Base-by-base conservation (phyloP, 2,113 vertebrate genomes). In the Nanger granti region DNA sequence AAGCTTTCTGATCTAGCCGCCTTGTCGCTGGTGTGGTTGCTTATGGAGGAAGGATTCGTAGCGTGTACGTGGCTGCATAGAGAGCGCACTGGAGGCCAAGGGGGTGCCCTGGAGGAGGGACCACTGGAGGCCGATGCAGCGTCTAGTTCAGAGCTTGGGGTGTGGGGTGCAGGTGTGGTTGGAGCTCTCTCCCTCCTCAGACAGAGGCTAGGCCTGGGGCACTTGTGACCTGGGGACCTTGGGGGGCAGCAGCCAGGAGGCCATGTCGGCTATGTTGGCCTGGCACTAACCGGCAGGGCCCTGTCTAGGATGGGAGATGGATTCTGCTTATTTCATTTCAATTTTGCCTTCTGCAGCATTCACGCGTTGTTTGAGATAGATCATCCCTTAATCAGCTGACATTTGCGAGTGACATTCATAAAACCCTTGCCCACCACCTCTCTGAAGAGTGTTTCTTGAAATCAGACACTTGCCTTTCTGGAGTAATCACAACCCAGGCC, bases 321-420 rank as follows among this genome's bases (percentile, higher is more conserved):
- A 97, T 95, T 97, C 91, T 24, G 60, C 73, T 96, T 92, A 88
- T 97, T n/a, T 97, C 80, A 95, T 97, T 88, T 96, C 93, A 86
- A 0, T 96, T 86, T 94, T 85, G 88, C 69, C 69, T 88, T 96
- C 87, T 96, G 90, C 14, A 22, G 93, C 73, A 66, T 96, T 96
- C 85, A 0, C 0, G 20, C 31, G 76, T 92, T 93, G 91, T 52
- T 17, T 91, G 91, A 95, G 47, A 94, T 98, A 97, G 93, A 97
- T 95, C 26, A 52, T 79, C 0, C 1, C 64, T 94, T 97, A 95
- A 89, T 95, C 93, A 73, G 73, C 37, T 96, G 96, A 3, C 76
- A 26, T 89, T 97, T 88, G 95, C 84, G 69, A 97, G 84, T 86
- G 93, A 97, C 88, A 97, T 96, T 88, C 85, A 89, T 94, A 96